These are phyloP conservation scores for Coregonus suidteri DNA, from an alignment of 2,797 vertebrate genomes.

Conservation along the genomic window DNA sequence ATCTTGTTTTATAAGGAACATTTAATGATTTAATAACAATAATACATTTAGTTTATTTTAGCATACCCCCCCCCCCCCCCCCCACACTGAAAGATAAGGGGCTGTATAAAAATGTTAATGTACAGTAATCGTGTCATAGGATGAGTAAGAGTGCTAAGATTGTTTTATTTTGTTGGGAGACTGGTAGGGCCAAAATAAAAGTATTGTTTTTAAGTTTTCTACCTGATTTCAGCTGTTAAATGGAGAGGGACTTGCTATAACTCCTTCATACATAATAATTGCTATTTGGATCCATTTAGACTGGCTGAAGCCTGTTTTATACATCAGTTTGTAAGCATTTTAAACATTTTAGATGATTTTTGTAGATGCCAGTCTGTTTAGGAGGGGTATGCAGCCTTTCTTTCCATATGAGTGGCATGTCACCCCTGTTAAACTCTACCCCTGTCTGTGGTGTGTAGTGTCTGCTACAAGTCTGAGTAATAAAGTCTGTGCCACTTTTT, in stretches of 20 bases:
- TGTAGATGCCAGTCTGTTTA: conserved; percentile 38
- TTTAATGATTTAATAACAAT: conserved; percentile 70
- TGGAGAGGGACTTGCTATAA: conserved; percentile 44
- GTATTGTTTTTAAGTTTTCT: conserved; percentile 11
- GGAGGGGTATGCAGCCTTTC: conserved; percentile 36
- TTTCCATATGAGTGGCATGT: conserved; percentile 51
- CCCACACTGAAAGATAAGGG: conserved; percentile 45
- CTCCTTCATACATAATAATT: conserved; percentile 40
- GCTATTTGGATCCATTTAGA: conserved; percentile 49
- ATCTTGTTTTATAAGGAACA: conserved; percentile 81
- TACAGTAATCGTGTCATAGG: conserved; percentile 28
- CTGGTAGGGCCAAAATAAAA: conserved; percentile 42
- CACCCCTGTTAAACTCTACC: conserved; percentile 34
- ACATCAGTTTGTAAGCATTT: conserved; percentile 53
- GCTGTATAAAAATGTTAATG: conserved; percentile 61
- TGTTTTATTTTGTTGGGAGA: conserved; percentile 48
- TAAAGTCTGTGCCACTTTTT: conserved; percentile 72
- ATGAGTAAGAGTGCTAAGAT: conserved; percentile 41
- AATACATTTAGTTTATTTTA: conserved; percentile 75
- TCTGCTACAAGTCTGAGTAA: conserved; percentile 71
- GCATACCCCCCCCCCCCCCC: too few species aligned
- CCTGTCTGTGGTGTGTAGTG: conserved; percentile 52
- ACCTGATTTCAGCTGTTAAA: conserved; percentile 26
- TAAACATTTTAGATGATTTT: conserved; percentile 48
- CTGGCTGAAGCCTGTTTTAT: conserved; percentile 41